These are phyloP conservation scores for Epinephelus lanceolatus DNA, from an alignment of 2,113 vertebrate species.

Conservation along the genomic window DNA sequence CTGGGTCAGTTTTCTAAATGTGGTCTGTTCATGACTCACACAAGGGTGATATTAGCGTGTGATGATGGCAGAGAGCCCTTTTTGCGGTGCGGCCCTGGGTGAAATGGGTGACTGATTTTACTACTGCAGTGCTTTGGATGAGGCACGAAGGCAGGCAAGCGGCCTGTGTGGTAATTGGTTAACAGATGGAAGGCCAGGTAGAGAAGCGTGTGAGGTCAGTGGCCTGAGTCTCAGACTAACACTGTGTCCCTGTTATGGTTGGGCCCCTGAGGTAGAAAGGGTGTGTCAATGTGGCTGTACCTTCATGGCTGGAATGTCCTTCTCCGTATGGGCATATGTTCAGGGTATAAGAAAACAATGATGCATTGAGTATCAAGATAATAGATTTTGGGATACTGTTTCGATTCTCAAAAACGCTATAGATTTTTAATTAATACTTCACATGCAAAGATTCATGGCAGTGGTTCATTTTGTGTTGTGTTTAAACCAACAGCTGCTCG, in stretches of 20 bases:
- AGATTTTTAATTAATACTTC: background rate
- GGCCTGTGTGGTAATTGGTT: constrained; percentile 57
- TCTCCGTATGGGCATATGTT: background rate
- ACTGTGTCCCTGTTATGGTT: constrained; percentile 35
- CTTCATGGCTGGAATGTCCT: constrained; percentile 8
- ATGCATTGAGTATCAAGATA: background rate
- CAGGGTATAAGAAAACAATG: background rate
- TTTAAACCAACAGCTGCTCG: no score
- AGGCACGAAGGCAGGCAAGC: constrained; percentile 39
- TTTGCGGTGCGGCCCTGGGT: constrained; percentile 31
- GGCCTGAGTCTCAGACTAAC: constrained; percentile 36
- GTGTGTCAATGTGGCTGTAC: constrained; percentile 3
- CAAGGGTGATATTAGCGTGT: constrained; percentile 41
- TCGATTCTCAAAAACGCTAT: background rate
- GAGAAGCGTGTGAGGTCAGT: constrained; percentile 50
- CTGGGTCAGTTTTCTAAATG: constrained; percentile 61
- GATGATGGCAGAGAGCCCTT: constrained; percentile 28
- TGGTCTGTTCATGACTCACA: constrained; percentile 49
- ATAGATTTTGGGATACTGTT: background rate
- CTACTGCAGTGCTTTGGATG: constrained; percentile 36
- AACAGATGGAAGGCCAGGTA: constrained; percentile 55
- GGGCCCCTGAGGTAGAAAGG: constrained; percentile 16
- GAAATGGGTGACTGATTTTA: constrained; percentile 68
- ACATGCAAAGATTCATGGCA: background rate
- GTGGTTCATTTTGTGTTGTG: no score